Conservation (phyloP, 2,797 vertebrate genomes). For the Onychomys arenicola region DNA sequence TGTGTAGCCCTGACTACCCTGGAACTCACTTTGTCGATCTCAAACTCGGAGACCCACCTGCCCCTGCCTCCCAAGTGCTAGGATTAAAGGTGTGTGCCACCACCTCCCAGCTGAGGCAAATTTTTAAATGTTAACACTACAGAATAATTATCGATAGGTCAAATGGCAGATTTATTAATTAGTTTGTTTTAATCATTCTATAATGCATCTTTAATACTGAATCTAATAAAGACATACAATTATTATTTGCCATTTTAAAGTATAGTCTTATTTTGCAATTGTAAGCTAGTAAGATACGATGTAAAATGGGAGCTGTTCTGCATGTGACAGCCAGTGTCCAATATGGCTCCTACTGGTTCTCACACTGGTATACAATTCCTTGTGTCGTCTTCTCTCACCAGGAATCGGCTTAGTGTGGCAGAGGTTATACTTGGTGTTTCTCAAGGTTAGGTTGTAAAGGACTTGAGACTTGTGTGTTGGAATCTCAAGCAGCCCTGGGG, state of each 20-base stretch:
- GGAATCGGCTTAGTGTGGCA: background rate
- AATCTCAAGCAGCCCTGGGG: background rate
- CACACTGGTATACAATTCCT: background rate
- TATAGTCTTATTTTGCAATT: constrained; percentile 34
- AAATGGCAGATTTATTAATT: background rate
- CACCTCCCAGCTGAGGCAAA: background rate
- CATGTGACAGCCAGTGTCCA: background rate
- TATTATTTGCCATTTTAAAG: background rate
- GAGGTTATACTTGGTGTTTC: background rate
- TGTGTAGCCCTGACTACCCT: background rate
- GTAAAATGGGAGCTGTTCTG: background rate
- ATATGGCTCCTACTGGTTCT: background rate
- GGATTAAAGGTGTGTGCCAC: background rate
- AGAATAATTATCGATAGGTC: background rate
- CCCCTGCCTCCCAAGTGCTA: background rate
- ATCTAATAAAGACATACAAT: background rate
- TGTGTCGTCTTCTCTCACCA: background rate
- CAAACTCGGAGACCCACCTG: background rate
- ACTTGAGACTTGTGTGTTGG: background rate
- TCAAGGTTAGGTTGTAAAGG: background rate
- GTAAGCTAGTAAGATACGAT: background rate
- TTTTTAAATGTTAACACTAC: background rate
- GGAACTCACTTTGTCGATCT: background rate
- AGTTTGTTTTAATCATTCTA: background rate
- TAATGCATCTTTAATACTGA: background rate